phyloP scores from a whole-genome alignment of 2,113 vertebrate species.

The Diphyllodes magnificus region DNA sequence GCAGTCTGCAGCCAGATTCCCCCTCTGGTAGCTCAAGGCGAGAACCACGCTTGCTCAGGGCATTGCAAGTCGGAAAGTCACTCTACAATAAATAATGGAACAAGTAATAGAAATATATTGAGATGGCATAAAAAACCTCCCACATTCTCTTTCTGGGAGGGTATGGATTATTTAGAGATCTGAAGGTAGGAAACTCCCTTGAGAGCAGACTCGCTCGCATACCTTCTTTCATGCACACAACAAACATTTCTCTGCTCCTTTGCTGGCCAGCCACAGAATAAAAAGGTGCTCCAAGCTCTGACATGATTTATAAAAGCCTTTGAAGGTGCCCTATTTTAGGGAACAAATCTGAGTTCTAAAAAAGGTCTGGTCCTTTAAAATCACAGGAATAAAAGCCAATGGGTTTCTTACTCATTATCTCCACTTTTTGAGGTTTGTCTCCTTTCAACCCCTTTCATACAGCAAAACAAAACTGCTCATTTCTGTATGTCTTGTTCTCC shows the following conservation, averaged over 20 bases:
- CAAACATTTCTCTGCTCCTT: background rate
- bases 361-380: background rate
- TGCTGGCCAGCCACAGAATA: background rate
- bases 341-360: background rate
- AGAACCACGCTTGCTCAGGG: conserved; percentile 12
- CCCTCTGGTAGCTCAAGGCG: conserved; percentile 44
- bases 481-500: background rate
- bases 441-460: background rate
- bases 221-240: background rate
- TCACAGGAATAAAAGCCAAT: background rate
- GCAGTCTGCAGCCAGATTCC: conserved; percentile 52
- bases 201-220: background rate
- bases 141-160: background rate
- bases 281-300: background rate
- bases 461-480: background rate
- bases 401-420: background rate
- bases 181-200: background rate
- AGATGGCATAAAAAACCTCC: background rate
- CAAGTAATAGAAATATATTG: conserved; percentile 28
- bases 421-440: background rate
- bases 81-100: conserved; percentile 47
- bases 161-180: conserved; percentile 24
- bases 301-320: background rate
- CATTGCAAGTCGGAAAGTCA: conserved; percentile 36
- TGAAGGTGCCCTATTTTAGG: background rate